Evolutionary conservation across 2,888 invertebrate species (phyloP).

Genomic region (Xestoiulus laeticollis): DNA sequence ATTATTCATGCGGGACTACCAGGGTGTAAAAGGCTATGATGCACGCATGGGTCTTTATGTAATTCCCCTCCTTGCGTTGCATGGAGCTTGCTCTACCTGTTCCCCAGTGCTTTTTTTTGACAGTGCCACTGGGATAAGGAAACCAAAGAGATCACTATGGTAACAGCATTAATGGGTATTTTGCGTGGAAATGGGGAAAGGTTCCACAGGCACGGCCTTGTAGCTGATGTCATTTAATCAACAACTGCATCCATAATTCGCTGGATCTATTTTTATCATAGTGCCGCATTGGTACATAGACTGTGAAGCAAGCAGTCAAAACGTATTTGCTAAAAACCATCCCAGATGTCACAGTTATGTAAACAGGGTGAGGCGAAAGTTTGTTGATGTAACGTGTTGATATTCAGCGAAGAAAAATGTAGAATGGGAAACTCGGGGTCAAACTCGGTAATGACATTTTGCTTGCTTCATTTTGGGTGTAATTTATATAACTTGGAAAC

Average conservation of each 20-base stretch:
- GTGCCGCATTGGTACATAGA: not conserved
- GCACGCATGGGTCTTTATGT: not conserved
- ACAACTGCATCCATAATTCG: conserved; percentile 21
- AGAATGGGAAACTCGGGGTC: too few relatives aligned
- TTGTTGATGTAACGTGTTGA: not conserved
- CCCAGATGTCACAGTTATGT: not conserved
- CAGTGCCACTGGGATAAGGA: not conserved
- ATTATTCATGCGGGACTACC: not conserved
- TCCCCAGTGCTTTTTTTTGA: not conserved
- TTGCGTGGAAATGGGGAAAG: not conserved
- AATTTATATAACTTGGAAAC: too few relatives aligned
- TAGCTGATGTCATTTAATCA: conserved; percentile 21
- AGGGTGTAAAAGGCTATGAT: not conserved
- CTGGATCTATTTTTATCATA: not conserved
- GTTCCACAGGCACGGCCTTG: not conserved
- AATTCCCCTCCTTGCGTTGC: not conserved
- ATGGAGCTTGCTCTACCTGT: not conserved
- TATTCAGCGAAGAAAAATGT: too few relatives aligned
- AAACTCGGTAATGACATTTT: not conserved
- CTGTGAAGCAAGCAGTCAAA: not conserved
- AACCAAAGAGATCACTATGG: not conserved
- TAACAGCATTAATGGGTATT: conserved; percentile 17
- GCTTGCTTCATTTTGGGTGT: not conserved
- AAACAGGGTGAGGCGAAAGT: not conserved
- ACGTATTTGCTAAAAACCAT: not conserved